These are phyloP conservation scores for Apostichopus leukothele DNA, from an alignment of 53 echinoderm and acorn worm genomes.

Conservation along the genomic window DNA sequence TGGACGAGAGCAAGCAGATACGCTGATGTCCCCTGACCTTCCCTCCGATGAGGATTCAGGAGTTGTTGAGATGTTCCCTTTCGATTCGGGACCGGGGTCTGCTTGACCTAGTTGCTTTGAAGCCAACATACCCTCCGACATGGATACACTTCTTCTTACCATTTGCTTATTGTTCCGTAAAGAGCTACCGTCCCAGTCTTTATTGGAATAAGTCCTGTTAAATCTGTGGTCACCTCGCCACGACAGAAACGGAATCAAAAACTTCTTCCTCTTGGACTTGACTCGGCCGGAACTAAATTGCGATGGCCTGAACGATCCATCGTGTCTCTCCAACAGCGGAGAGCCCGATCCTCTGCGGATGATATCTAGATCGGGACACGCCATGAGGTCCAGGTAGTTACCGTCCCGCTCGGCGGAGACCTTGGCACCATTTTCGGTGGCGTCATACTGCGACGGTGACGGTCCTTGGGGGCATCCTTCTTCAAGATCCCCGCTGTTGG, in stretches of 20 bases:
- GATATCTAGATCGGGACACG: constrained; percentile 54
- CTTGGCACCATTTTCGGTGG: constrained; percentile 4
- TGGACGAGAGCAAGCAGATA: background rate
- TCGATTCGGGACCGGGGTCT: background rate
- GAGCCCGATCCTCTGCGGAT: constrained; percentile 75
- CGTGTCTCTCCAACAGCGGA: constrained; percentile 64
- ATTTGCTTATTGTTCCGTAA: constrained; percentile 25
- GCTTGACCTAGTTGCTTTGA: background rate
- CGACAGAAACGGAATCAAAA: constrained; percentile 25
- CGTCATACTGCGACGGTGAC: background rate
- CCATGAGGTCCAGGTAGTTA: constrained; percentile 50
- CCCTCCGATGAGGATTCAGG: background rate
- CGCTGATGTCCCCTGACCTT: background rate
- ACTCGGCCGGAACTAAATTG: background rate
- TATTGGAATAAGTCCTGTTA: constrained; percentile 17
- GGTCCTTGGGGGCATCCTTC: background rate
- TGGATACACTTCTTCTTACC: constrained; percentile 31
- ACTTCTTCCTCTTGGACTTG: constrained; percentile 30
- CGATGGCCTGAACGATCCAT: background rate
- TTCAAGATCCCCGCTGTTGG: constrained; percentile 1
- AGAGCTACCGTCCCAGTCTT: constrained; percentile 39
- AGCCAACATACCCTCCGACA: constrained; percentile 33
- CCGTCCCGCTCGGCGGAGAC: background rate
- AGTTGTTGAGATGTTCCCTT: background rate
- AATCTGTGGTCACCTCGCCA: constrained; percentile 43